phyloP scores from a whole-genome alignment of 2,888 invertebrate genomes.

The Lamproptera curius region DNA sequence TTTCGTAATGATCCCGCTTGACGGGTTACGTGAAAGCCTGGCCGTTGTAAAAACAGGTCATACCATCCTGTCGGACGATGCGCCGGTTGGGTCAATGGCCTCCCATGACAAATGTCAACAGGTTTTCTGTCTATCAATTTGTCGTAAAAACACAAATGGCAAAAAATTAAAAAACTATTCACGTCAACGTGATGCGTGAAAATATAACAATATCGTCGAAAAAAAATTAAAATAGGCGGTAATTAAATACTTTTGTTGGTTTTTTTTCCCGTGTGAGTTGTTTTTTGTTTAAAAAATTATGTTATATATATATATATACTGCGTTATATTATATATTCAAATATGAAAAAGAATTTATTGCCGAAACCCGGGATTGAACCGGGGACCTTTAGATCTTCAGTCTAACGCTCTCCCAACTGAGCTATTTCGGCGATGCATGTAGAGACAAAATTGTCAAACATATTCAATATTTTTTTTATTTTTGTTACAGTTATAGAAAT shows the following conservation, averaged over 20 bases:
- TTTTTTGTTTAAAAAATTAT: too few relatives aligned
- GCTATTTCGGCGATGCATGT: constrained; percentile 14
- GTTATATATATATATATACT: too few relatives aligned
- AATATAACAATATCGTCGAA: too few relatives aligned
- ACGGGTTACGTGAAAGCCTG: constrained; percentile 5
- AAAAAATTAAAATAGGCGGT: too few relatives aligned
- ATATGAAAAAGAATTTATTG: too few relatives aligned
- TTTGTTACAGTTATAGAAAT: constrained; percentile 65
- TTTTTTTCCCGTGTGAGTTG: too few relatives aligned
- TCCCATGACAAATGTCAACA: background rate
- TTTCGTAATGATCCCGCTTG: constrained; percentile 5
- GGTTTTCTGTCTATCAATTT: too few relatives aligned
- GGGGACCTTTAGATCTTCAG: constrained; percentile 20
- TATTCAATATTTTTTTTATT: constrained; percentile 3
- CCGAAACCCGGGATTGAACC: constrained; percentile 18
- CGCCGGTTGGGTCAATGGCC: constrained; percentile 5
- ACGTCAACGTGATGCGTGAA: too few relatives aligned
- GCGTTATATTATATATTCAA: too few relatives aligned
- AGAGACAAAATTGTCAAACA: background rate
- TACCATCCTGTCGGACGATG: constrained; percentile 1
- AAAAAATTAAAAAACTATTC: too few relatives aligned
- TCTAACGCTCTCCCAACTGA: constrained; percentile 20
- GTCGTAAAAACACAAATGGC: too few relatives aligned
- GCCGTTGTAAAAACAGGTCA: constrained; percentile 7
- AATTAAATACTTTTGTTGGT: too few relatives aligned